Conservation (phyloP, 35 echinoderm and acorn worm species). For the Lytechinus pictus region DNA sequence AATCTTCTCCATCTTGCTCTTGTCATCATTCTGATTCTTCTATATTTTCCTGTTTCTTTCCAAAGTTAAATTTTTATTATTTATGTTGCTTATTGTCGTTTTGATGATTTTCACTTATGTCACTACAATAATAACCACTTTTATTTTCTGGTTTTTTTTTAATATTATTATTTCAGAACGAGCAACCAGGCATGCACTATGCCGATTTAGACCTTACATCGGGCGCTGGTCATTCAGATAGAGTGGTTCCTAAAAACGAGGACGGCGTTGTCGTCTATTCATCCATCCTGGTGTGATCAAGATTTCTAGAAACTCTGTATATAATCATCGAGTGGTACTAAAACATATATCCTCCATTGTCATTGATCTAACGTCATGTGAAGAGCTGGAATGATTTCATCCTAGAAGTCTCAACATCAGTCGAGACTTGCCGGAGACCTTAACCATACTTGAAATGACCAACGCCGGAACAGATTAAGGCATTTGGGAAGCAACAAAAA, state of each 20-base stretch:
- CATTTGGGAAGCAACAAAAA: neutral
- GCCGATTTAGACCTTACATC: neutral
- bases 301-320: neutral
- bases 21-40: neutral
- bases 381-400: neutral
- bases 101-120: neutral
- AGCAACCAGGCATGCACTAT: neutral
- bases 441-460: neutral
- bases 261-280: conserved; percentile 31
- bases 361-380: neutral
- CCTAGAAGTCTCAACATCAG: neutral
- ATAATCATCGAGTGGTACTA: neutral
- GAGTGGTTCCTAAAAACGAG: neutral
- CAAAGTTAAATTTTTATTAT: neutral
- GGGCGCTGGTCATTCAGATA: neutral
- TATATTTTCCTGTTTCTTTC: neutral
- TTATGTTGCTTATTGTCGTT: neutral
- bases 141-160: neutral
- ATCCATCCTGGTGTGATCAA: neutral
- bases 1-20: neutral
- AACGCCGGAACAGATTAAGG: neutral
- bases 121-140: neutral
- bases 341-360: neutral
- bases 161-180: neutral
- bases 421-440: too few relatives aligned